Conservation (phyloP, 2,888 invertebrate genomes). For the Caenorhabditis sulstoni region DNA sequence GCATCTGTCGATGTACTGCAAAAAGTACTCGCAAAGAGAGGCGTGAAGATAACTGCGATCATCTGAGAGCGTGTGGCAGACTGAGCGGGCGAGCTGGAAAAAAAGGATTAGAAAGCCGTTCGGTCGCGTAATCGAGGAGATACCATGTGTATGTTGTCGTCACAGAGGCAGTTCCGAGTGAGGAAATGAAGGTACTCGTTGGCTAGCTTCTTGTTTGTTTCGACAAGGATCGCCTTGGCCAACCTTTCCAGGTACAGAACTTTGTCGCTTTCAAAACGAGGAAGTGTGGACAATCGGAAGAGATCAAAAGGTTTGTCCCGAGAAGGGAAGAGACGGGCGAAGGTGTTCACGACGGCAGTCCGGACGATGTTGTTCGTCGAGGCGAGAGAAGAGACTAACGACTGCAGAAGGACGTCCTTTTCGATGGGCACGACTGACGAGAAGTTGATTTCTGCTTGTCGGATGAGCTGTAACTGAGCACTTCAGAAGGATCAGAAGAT, state of each 20-base stretch:
- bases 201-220: constrained; percentile 21
- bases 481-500: not conserved
- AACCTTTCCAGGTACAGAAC: constrained; percentile 29
- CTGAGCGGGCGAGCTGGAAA: constrained; percentile 31
- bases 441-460: constrained; percentile 30
- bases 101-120: no score
- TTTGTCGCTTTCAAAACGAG: constrained; percentile 28
- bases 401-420: constrained; percentile 38
- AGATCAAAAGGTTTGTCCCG: constrained; percentile 36
- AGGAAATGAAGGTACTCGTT: constrained; percentile 49
- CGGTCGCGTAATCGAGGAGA: no score
- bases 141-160: constrained; percentile 19
- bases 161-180: constrained; percentile 21
- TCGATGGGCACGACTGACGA: constrained; percentile 25
- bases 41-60: constrained; percentile 23
- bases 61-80: constrained; percentile 17
- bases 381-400: constrained; percentile 30
- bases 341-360: constrained; percentile 29
- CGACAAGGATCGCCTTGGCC: constrained; percentile 32
- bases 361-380: constrained; percentile 14
- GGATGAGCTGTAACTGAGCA: constrained; percentile 29
- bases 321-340: constrained; percentile 27
- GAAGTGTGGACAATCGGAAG: constrained; percentile 13
- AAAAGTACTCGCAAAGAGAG: constrained; percentile 48
- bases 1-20: constrained; percentile 45